These are phyloP conservation scores for Brachynemurus nebulosus DNA, from an alignment of 2,888 invertebrate species.

Conservation along the genomic window DNA sequence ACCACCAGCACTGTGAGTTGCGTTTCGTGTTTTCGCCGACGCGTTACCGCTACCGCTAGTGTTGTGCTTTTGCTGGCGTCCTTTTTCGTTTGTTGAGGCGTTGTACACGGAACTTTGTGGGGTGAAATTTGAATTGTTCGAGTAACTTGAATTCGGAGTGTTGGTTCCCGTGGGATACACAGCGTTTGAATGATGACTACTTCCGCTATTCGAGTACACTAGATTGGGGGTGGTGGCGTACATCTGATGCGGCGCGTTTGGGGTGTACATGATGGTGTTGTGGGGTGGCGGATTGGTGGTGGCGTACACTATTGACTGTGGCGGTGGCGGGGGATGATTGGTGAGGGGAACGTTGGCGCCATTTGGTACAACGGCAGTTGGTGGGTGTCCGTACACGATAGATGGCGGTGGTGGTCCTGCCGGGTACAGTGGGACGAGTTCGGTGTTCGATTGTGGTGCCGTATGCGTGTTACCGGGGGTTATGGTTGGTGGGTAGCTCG, in stretches of 20 bases:
- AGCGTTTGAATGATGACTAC: neutral
- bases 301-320: neutral
- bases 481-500: neutral
- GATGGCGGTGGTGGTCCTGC: constrained; percentile 22
- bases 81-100: neutral
- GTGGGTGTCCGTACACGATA: constrained; percentile 22
- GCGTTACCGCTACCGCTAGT: neutral
- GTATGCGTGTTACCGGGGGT: neutral
- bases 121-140: neutral
- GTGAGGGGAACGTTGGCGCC: neutral
- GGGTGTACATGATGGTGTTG: constrained; percentile 25
- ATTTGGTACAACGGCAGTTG: constrained; percentile 1
- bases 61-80: neutral
- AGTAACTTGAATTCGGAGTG: neutral
- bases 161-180: neutral
- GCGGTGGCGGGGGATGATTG: constrained; percentile 3
- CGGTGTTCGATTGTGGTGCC: constrained; percentile 16
- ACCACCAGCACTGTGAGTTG: no score
- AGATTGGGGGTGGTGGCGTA: constrained; percentile 2
- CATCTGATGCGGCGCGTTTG: constrained; percentile 13
- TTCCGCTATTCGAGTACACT: neutral
- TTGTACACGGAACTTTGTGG: neutral
- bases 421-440: constrained; percentile 22
- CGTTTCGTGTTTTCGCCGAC: neutral
- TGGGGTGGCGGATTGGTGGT: constrained; percentile 12